Conservation (phyloP, 2,797 vertebrate genomes). For the Micropoecilia bifurca region DNA sequence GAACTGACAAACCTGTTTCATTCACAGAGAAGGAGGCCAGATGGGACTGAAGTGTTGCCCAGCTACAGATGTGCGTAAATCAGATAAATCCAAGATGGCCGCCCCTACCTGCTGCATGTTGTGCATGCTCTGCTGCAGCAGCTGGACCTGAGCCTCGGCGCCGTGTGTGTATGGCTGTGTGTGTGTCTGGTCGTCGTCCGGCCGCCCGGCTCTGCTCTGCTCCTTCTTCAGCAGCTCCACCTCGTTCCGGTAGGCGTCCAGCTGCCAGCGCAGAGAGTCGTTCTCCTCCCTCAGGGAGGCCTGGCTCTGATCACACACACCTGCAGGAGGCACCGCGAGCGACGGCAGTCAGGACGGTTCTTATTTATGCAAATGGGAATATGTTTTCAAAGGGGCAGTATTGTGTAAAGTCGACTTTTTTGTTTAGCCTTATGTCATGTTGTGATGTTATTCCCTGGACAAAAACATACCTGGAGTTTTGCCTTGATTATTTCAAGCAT, state of each 20-base stretch:
- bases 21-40: background rate
- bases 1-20: too few relatives aligned
- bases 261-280: slow-evolving; percentile 94
- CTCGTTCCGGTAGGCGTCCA: slow-evolving; percentile 94
- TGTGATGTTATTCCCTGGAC: too few relatives aligned
- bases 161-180: slow-evolving; percentile 25
- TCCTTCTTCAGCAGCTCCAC: slow-evolving; percentile 94
- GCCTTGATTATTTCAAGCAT: too few relatives aligned
- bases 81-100: background rate
- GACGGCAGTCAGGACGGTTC: background rate
- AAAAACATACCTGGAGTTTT: too few relatives aligned
- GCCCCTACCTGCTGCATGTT: slow-evolving; percentile 93
- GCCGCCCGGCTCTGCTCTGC: slow-evolving; percentile 76
- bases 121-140: slow-evolving; percentile 92
- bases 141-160: slow-evolving; percentile 89
- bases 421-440: too few relatives aligned
- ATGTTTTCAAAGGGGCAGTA: background rate
- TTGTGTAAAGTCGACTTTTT: too few relatives aligned
- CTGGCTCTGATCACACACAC: slow-evolving; percentile 68
- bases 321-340: slow-evolving; percentile 69
- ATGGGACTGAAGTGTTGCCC: background rate
- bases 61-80: background rate
- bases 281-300: slow-evolving; percentile 91
- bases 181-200: slow-evolving; percentile 82
- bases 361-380: background rate